Evolutionary conservation across 2,888 invertebrate species (phyloP), one percentile per base, ranked within the genome.

Genomic region (Sinohyriopsis cumingii): DNA sequence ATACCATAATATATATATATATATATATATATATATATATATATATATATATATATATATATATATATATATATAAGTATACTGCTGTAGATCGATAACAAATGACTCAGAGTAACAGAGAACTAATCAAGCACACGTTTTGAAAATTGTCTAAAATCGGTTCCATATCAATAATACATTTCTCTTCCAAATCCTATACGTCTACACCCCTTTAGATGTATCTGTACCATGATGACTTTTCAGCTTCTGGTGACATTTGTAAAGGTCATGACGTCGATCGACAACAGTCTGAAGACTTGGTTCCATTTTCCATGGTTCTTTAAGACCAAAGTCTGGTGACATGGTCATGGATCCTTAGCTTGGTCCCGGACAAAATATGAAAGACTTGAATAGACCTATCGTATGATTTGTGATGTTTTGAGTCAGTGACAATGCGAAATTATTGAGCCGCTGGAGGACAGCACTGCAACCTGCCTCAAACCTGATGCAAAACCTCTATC

Each of bases 371-470:
- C 80, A 93, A 80, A 91, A 91, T 24, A 91, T 83, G 73, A 95
- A 95, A 6, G 95, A 95, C 89, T 95, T 95, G 90, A 94, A 95
- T 55, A 94, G 93, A 0, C 95, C 95, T 79, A 93, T 91, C 65
- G 92, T 91, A 0, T 95, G 94, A 89, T 95, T 94, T 0, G 94
- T 0, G 95, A 95, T 2, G 93, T 95, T 0, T 95, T 95, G 84
- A 95, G 94, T 95, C 95, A 95, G 88, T 95, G 95, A 63, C 94
- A 93, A 80, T 73, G 71, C 54, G 81, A 80, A 33, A 75, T 67
- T 24, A 67, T 69, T 18, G 92, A 92, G 7, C 93, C 92, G n/a
- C n/a, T n/a, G 33, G 88, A 33, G n/a, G n/a, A n/a, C 63, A 95
- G 86, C 19, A 93, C 92, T 5, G 94, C 94, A 1, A 94, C 81